phyloP scores from a whole-genome alignment of 2,797 vertebrate genomes.

The Gorsachius magnificus region DNA sequence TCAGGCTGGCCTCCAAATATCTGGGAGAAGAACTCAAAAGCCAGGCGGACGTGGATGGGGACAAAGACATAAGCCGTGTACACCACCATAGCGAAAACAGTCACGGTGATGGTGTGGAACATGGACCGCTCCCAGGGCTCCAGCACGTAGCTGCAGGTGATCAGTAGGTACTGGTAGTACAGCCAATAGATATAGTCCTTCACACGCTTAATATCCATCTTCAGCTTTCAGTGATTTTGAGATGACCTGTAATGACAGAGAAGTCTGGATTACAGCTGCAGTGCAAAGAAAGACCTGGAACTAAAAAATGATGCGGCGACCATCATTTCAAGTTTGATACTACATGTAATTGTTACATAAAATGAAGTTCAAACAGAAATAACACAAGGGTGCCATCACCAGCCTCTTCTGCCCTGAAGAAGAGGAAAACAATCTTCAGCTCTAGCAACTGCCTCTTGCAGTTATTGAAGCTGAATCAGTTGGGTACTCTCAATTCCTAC shows the following conservation, averaged over 20 bases:
- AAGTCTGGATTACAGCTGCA: neutral
- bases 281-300: neutral
- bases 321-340: neutral
- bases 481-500: neutral
- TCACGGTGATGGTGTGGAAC: slow-evolving; percentile 90
- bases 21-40: slow-evolving; percentile 91
- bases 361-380: neutral
- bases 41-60: slow-evolving; percentile 90
- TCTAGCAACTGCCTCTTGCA: neutral
- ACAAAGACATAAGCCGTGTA: slow-evolving; percentile 97
- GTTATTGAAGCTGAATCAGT: neutral
- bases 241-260: slow-evolving; percentile 28
- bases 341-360: fast-evolving
- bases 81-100: slow-evolving; percentile 89
- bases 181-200: slow-evolving; percentile 92
- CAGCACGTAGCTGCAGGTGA: slow-evolving; percentile 94
- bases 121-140: slow-evolving; percentile 97
- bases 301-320: neutral
- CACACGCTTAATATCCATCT: slow-evolving; percentile 88
- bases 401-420: neutral
- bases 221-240: neutral
- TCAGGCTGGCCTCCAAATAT: slow-evolving; percentile 83
- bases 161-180: slow-evolving; percentile 97
- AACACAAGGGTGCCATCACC: fast-evolving
- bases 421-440: neutral